A percentile compares a stretch with the other conserved stretches of the same genome.
Conservation (phyloP, 2,113 vertebrate species). For the Vulpes ferrilata region DNA sequence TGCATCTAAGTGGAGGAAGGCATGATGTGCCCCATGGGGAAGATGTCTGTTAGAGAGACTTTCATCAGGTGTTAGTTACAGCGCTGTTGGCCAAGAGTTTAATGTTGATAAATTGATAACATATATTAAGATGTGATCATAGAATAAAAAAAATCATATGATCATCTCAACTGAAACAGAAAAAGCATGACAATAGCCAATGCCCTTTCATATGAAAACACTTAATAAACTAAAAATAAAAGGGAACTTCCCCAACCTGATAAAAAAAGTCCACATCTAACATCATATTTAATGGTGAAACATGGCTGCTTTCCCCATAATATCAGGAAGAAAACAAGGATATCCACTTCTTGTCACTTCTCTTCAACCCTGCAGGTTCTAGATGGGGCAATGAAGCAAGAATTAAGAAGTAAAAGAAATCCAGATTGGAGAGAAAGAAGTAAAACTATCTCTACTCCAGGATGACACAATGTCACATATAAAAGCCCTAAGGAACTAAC, state of each 20-base stretch:
- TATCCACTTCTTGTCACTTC: neutral
- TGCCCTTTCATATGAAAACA: neutral
- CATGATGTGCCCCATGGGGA: too few species aligned
- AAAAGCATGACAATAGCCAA: too few species aligned
- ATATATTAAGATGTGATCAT: neutral
- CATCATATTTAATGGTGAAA: neutral
- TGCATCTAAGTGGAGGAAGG: neutral
- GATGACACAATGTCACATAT: neutral
- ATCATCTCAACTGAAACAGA: neutral
- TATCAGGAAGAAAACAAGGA: neutral
- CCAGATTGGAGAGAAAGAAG: neutral
- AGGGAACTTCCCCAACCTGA: neutral
- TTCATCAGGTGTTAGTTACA: neutral
- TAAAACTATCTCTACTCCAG: neutral
- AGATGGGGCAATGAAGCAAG: neutral
- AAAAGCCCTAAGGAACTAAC: neutral
- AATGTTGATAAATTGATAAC: neutral
- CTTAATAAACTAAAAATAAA: neutral
- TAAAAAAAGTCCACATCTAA: neutral
- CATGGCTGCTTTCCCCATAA: neutral
- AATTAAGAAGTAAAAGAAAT: conserved; percentile 16
- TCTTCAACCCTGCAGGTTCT: neutral
- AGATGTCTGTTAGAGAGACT: neutral
- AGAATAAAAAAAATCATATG: neutral
- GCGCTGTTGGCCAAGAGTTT: neutral